Base-by-base conservation (phyloP, 1,140 invertebrate genomes). In the Lycorma delicatula region DNA sequence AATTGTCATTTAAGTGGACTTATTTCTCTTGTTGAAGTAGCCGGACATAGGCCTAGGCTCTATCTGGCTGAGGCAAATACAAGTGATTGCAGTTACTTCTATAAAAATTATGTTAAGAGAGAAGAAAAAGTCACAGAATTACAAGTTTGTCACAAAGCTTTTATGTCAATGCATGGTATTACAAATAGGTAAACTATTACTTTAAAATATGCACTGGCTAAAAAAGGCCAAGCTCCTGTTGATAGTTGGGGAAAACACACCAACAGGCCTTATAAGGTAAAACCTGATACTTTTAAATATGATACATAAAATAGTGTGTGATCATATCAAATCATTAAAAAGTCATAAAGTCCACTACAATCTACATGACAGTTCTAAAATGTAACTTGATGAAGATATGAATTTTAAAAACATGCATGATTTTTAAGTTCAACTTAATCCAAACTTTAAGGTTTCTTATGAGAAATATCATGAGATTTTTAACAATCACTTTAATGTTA, bases 401-500 rank as follows among this genome's bases (percentile, higher is more conserved):
- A 54, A 54, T 46, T 28, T 54, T 23, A 57, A 52, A 28, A 58
- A 58, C 57, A 58, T 60, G 47, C 23, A 49, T 13, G 44, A 31
- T 7, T 22, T 60, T 7, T 60, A 36, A 31, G 26, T 48, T 31
- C 23, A 49, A 47, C 41, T 36, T 26, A 23, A 55, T 1, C 46
- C 28, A 16, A 20, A 41, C 1, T 13, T 49, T 1, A 50, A 60
- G 31, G 44, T 60, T 48, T 55, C 52, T 13, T 56, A 50, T 28
- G 58, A 60, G 48, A 54, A 22, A 23, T 59, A 54, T 36, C 58
- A 41, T 22, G 25, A 49, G 1, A 50, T 60, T 38, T 60, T 55
- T 38, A 53, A 55, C 36, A 54, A 38, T 25, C 23, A 54, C 20
- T 59, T 59, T 55, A 59, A 59, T 49, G 38, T 59, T 48, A 29